phyloP scores from a whole-genome alignment of 2,113 vertebrate species.

The Cyanoderma ruficeps region DNA sequence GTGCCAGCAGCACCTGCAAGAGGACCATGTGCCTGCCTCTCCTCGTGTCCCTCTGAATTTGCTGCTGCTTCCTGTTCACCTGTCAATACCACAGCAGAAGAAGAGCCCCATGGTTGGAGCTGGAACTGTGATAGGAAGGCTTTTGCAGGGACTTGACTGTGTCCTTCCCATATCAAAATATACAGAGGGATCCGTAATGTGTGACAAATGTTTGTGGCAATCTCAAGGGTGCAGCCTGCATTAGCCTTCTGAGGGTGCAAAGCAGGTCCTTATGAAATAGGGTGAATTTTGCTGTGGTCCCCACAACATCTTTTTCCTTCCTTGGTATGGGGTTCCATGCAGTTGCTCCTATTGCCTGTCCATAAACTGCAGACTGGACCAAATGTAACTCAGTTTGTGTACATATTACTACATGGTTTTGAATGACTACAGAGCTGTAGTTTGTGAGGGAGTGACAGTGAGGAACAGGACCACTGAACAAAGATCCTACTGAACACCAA shows the following conservation, averaged over 20 bases:
- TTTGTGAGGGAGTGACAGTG: neutral
- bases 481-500: neutral
- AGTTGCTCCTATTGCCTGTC: neutral
- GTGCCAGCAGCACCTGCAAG: neutral
- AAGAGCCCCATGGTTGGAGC: accelerated
- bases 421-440: neutral
- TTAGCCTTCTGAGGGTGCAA: neutral
- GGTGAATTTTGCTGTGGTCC: neutral
- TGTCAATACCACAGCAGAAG: neutral
- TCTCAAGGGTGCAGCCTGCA: neutral
- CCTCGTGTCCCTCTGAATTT: neutral
- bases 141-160: neutral
- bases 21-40: accelerated
- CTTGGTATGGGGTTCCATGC: neutral
- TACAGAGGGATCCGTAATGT: neutral
- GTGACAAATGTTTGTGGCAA: neutral
- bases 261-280: neutral
- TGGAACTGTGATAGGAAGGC: neutral
- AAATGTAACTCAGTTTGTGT: neutral
- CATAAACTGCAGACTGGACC: neutral
- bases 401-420: neutral
- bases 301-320: neutral
- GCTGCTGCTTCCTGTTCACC: neutral
- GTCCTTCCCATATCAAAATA: neutral
- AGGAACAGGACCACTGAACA: neutral